Evolutionary conservation across 2,797 vertebrate genomes (phyloP).

Genomic region (Kryptolebias ocellatus): DNA sequence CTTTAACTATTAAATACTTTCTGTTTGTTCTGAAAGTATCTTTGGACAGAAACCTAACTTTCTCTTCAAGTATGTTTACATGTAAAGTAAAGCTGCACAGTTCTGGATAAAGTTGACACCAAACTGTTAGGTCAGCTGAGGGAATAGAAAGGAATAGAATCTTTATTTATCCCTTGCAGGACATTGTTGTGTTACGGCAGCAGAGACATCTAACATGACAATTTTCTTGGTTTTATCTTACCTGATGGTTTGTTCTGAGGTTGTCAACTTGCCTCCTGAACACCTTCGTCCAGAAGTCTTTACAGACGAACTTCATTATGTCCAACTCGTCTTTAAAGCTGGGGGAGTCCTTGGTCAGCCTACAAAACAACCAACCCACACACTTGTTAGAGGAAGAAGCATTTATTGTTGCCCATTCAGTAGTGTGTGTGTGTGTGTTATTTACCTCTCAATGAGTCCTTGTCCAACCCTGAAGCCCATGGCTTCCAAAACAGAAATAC

Average conservation of each 20-base stretch:
- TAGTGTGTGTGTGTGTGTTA: background rate
- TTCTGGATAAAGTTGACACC: too few relatives aligned
- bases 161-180: too few relatives aligned
- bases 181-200: too few relatives aligned
- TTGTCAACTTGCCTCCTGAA: conserved; percentile 90
- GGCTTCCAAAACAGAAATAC: conserved; percentile 80
- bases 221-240: conserved; percentile 34
- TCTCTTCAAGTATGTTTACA: too few relatives aligned
- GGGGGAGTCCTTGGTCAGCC: conserved; percentile 85
- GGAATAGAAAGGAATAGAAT: too few relatives aligned
- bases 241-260: conserved; percentile 91
- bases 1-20: background rate
- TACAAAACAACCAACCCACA: conserved; percentile 45
- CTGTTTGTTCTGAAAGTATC: too few relatives aligned
- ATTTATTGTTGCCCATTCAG: background rate
- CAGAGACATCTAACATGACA: background rate
- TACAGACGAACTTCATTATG: conserved; percentile 89
- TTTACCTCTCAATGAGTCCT: conserved; percentile 88
- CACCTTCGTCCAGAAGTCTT: conserved; percentile 88
- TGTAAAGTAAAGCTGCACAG: too few relatives aligned
- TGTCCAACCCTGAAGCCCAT: conserved; percentile 91
- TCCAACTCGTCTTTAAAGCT: conserved; percentile 89
- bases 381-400: background rate
- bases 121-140: too few relatives aligned
- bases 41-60: too few relatives aligned